Evolutionary conservation across 2,888 invertebrate species (phyloP), one percentile per base, ranked within the genome.

Genomic region (Amphipyra tragopoginis): DNA sequence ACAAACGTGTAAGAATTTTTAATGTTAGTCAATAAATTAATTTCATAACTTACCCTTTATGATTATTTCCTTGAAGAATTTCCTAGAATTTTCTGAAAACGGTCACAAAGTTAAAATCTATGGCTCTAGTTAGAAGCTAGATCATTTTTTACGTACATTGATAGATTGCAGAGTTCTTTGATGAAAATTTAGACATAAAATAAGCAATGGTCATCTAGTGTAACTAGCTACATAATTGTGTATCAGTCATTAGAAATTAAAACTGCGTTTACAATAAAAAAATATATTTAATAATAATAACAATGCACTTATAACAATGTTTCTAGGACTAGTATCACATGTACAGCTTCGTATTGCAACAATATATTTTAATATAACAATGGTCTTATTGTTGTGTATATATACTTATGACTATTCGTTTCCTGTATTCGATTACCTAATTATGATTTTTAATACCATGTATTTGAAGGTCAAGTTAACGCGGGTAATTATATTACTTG

Each of bases 321-420:
- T 60, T 59, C 63, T 81, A 85, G 79, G 77, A 86, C 88, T 89
- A 90, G 82, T 89, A 90, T 90, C 89, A 90, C 90, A 89, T 78
- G 60, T 72, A 84, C 82, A 81, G 85, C 84, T 85, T 88, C 81
- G 56, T 54, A 64, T 62, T 21, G 45, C 34, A 43, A 72, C 44
- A 39, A 67, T 42, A 29, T 1, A 66, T 29, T 62, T 40, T 9
- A 38, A 36, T 39, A 47, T 26, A 56, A 52, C 57, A 68, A 64
- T 64, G 47, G 29, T 54, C 21, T 55, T 54, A 57, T 51, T 44
- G 13, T 53, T 45, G n/a, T 14, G 0, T 29, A 15, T 36, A 34
- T 39, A 33, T 42, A 7, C 5, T 15, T 5, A 40, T 39, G 34
- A 36, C 54, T 59, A 59, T 40, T 3, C 5, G 39, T n/a, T 47